Evolutionary conservation across 1,140 invertebrate species (phyloP).

Genomic region (Dryas iulia): DNA sequence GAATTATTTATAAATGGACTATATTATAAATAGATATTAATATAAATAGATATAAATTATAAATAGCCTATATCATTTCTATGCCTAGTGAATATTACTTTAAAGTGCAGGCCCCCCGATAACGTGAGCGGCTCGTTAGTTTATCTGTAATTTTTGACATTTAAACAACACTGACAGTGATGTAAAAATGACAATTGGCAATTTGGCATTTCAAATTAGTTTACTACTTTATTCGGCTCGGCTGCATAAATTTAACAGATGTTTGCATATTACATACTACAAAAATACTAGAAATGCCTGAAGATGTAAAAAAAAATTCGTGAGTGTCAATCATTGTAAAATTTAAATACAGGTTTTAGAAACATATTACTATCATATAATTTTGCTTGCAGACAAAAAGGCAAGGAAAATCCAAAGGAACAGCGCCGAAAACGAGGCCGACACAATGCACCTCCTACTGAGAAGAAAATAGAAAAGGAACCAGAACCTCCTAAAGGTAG

Average conservation of each 20-base stretch:
- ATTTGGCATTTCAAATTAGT: too few relatives aligned
- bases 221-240: too few relatives aligned
- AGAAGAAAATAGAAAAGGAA: constrained; percentile 46
- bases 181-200: not conserved
- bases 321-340: constrained; percentile 6
- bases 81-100: too few relatives aligned
- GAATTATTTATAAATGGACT: too few relatives aligned
- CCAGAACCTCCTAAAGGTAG: constrained; percentile 44
- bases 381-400: constrained; percentile 47
- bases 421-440: constrained; percentile 53
- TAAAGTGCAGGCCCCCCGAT: too few relatives aligned
- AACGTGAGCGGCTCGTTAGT: too few relatives aligned
- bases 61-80: too few relatives aligned
- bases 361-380: not conserved
- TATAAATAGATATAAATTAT: too few relatives aligned
- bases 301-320: constrained; percentile 28
- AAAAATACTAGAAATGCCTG: constrained; percentile 18
- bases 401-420: constrained; percentile 60
- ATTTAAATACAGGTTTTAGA: not conserved
- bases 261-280: not conserved
- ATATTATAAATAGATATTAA: too few relatives aligned
- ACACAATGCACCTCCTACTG: constrained; percentile 34
- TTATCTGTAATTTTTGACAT: too few relatives aligned
- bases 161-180: not conserved
- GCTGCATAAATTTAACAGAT: not conserved